Base-by-base conservation (phyloP, 2,113 vertebrate genomes). In the Phycodurus eques region DNA sequence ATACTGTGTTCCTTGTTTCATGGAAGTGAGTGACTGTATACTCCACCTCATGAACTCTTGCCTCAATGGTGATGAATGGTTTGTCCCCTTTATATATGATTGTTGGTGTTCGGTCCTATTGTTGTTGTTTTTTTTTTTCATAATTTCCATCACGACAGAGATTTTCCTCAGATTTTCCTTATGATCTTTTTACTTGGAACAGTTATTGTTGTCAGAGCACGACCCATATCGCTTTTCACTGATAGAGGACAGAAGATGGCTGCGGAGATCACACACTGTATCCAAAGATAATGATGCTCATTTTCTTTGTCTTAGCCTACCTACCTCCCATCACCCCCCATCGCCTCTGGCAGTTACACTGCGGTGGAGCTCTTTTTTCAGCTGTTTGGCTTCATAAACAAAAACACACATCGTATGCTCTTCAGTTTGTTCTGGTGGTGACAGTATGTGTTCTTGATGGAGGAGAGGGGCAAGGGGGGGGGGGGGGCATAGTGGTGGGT, bases 361-460 rank as follows among this genome's bases (percentile, higher is more conserved):
- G 63, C 49, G 39, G 68, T 59, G 35, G 66, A 47, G 53, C 20
- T 65, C n/a, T 67, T 61, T 53, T 75, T 74, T 71, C 67, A 44
- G 27, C 61, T 49, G 70, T 78, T 61, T 71, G 64, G 47, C 67
- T 82, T 82, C 63, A 57, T 44, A 64, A 77, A 51, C 39, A 8
- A 78, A 31, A 72, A 62, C 57, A 47, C 63, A 35, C 62, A 43
- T 63, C 67, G 64, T 66, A 59, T 77, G 70, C 69, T 61, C 71
- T 80, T 74, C 42, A 70, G 54, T 49, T 43, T 84, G 68, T 57
- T 74, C 71, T 79, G 78, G 60, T 5, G 0, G 60, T 77, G 85
- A 85, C 80, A 75, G 57, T 39, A 75, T 85, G 74, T 66, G 69
- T 74, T 77, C 49, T 49, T 73, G 74, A 75, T 67, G 81, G 70